Base-by-base conservation (phyloP, 1,140 invertebrate genomes). In the Drosophila pallidifrons region DNA sequence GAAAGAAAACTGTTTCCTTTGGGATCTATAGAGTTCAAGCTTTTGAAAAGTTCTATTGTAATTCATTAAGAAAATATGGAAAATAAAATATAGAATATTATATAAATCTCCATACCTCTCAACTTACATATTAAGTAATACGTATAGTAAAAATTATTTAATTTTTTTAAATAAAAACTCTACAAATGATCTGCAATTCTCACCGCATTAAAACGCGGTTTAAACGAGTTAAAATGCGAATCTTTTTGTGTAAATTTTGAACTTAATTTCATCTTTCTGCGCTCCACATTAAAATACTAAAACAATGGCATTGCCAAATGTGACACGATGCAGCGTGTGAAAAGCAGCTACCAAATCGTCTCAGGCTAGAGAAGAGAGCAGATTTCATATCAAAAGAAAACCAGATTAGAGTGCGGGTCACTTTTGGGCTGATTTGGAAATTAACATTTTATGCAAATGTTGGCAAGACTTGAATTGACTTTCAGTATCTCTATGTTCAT, bases 391-490 rank as follows among this genome's bases (percentile, higher is more conserved):
- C 20, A 25, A 25, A 25, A 25, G 20, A 10, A 54, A 30, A 30
- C 10, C 35, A 30, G 8, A 7, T 15, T 5, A 30, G 68, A 46
- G 3, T 32, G 41, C 15, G 20, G 32, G 10, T 51, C 28, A 55
- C 20, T 47, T 61, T 74, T 43, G 5, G 32, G 11, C 67, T 74
- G 52, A 63, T 70, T 68, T 47, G 59, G 32, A 64, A 70, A 88
- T 83, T 83, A 68, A 64, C 81, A 83, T 88, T 83, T 87, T 69
- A 66, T 82, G 77, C 20, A 60, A 71, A 64, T 78, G 35, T 52
- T 46, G 28, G 10, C 13, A 2, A 54, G n/a, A 54, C 30, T 47
- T 54, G 5, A 32, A 46, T 25, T 20, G 46, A 52, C 30, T 75
- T 68, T 41, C 38, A 20, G 58, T 35, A 28, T n/a, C 58, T 79